Base-by-base conservation (phyloP, 2,797 vertebrate genomes). In the Nyctibius grandis region DNA sequence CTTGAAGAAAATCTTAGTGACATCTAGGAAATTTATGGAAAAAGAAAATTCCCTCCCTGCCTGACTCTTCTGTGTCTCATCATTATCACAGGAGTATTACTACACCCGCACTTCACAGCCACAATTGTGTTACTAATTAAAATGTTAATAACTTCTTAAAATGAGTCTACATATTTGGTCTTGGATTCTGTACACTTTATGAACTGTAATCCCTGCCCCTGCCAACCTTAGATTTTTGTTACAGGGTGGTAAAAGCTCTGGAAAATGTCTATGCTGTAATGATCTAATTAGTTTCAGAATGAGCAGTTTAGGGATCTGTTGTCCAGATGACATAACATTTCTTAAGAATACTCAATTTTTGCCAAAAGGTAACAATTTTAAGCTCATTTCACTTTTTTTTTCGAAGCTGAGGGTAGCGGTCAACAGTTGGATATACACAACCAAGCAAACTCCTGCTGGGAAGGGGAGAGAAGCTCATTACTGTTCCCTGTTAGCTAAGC, bases 141-240 rank as follows among this genome's bases (percentile, higher is more conserved):
- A 78, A 78, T 70, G 11, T 48, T 89, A 63, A 68, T 85, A 84
- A 48, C 8, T 19, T 85, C 34, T 75, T 79, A 48, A 93, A 90
- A 79, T 67, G 10, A 48, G 26, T 67, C 42, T 67, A 17, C 0
- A 0, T 25, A 54, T 42, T 83, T 45, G 4, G n/a, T 86, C n/a
- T 65, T 79, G 1, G 0, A 10, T 70, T 94, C 54, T 84, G 25
- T 79, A 20, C 22, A 15, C 34, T 76, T 1, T 28, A 33, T 44
- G n/a, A 82, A 56, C 50, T 59, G 23, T 42, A 91, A 12, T 69
- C 28, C 9, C 15, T 38, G 15, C 20, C 36, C 70, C 38, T 81
- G 31, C 29, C 8, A 11, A 1, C 36, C 40, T 22, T 68, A 44
- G 9, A 12, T 34, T 89, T 95, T 68, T 78, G 26, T 60, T 88